These are phyloP conservation scores for Dromiciops gliroides DNA, from an alignment of 2,113 vertebrate species.

Conservation along the genomic window DNA sequence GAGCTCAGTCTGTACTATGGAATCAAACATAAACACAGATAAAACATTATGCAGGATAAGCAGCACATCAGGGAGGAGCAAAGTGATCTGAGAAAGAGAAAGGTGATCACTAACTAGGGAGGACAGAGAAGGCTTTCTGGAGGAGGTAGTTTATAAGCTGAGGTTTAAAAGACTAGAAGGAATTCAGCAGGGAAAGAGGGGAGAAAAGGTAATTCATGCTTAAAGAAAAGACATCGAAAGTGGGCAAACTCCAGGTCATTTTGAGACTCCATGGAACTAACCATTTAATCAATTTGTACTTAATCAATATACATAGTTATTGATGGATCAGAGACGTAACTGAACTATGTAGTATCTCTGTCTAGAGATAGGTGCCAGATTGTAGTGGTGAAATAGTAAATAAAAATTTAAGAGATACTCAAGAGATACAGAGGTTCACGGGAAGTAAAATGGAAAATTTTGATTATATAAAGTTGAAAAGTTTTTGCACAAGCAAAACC, in stretches of 20 bases:
- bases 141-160: not conserved
- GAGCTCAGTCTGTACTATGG: not conserved
- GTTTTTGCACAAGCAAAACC: not conserved
- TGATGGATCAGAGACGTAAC: not conserved
- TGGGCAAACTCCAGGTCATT: not conserved
- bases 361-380: not conserved
- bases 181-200: not conserved
- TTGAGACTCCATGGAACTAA: not conserved
- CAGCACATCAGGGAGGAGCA: not conserved
- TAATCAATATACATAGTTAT: not conserved
- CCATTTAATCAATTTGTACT: not conserved
- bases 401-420: not conserved
- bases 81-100: not conserved
- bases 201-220: not conserved
- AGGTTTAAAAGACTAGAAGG: not conserved
- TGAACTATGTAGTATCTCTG: not conserved
- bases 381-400: not conserved
- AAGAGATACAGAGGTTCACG: not conserved
- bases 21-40: not conserved
- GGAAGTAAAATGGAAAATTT: not conserved
- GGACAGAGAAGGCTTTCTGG: not conserved
- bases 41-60: not conserved
- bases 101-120: not conserved
- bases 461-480: not conserved
- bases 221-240: not conserved